A percentile compares a stretch with the other conserved stretches of the same genome.
Conservation (phyloP, 2,113 vertebrate species). For the Equus quagga region DNA sequence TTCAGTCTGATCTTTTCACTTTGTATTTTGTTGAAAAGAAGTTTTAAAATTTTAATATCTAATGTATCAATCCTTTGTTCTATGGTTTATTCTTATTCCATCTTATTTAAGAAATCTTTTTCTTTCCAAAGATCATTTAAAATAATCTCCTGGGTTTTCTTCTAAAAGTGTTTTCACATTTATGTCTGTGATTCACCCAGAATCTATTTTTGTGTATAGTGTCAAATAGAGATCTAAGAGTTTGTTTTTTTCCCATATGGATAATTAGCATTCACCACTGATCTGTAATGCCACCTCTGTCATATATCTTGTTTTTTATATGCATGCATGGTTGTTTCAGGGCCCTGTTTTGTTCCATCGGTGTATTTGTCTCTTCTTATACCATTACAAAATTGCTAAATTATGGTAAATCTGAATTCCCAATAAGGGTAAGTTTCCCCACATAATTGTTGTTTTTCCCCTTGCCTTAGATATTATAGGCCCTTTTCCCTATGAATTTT, state of each 20-base stretch:
- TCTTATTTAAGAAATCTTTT: neutral
- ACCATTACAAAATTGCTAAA: neutral
- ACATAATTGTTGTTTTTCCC: neutral
- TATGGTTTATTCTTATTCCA: neutral
- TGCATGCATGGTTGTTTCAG: neutral
- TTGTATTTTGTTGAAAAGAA: constrained; percentile 57
- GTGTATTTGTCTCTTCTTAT: neutral
- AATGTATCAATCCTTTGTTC: neutral
- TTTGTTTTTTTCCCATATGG: neutral
- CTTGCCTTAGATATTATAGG: neutral
- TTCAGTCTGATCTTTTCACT: constrained; percentile 34
- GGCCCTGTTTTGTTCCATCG: neutral
- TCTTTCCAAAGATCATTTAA: neutral
- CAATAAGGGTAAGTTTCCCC: neutral
- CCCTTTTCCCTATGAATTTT: neutral
- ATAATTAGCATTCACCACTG: neutral
- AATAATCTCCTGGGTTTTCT: neutral
- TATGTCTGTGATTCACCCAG: neutral
- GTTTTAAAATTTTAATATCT: neutral
- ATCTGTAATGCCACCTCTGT: neutral
- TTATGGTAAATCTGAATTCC: neutral
- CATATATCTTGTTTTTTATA: neutral
- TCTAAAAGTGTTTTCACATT: neutral
- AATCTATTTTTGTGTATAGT: neutral
- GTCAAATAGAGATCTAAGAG: neutral